Conservation (phyloP, 1,140 invertebrate species). For the Oreohelix idahoensis region DNA sequence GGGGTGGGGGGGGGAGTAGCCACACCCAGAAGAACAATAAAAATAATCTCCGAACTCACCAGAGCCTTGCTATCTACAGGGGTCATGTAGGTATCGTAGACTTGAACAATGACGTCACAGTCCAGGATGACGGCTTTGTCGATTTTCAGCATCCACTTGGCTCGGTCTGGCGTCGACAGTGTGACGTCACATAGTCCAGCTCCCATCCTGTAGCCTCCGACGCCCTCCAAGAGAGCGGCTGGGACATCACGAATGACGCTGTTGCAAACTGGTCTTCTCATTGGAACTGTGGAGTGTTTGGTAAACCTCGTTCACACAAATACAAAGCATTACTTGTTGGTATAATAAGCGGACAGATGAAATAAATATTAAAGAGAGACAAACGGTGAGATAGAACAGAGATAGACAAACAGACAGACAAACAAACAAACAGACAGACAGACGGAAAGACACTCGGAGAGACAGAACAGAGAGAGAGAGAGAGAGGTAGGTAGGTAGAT, state of each 20-base stretch:
- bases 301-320: not conserved
- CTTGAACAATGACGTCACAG: constrained; percentile 37
- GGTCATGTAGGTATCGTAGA: constrained; percentile 34
- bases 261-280: not conserved
- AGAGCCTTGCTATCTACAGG: constrained; percentile 8
- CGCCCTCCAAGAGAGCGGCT: not conserved
- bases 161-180: not conserved
- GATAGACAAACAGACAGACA: no score
- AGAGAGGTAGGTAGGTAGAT: no score
- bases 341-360: no score
- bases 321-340: no score
- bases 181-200: constrained; percentile 41
- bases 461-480: no score
- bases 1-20: no score
- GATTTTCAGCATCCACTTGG: constrained; percentile 40
- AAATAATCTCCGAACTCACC: no score
- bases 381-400: no score
- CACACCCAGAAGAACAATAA: no score
- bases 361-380: no score
- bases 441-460: no score
- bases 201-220: not conserved
- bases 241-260: not conserved
- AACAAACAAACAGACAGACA: no score
- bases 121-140: constrained; percentile 39
- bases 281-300: not conserved